Conservation (phyloP, 2,113 vertebrate species). For the Halichoeres trimaculatus region DNA sequence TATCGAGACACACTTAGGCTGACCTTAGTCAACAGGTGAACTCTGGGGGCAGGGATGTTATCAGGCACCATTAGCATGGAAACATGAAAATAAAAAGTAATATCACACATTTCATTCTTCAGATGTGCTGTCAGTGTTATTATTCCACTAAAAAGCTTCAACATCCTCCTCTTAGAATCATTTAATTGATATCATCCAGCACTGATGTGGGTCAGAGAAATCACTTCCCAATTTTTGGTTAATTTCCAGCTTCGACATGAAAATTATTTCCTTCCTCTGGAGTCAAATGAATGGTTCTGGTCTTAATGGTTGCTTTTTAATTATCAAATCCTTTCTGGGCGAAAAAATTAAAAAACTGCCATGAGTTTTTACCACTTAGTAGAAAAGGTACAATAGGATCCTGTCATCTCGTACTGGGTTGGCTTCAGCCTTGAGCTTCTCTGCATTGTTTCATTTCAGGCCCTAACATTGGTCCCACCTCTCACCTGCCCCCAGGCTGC, state of each 20-base stretch:
- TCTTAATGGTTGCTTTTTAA: background rate
- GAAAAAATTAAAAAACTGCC: background rate
- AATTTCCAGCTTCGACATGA: background rate
- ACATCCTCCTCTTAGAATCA: no score
- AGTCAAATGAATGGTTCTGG: background rate
- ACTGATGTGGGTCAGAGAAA: no score
- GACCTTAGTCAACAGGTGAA: conserved; percentile 2
- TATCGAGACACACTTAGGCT: background rate
- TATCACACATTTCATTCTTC: no score
- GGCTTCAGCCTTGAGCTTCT: no score
- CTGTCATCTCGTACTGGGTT: no score
- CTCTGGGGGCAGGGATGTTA: no score
- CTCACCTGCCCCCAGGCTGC: background rate
- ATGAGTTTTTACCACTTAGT: background rate
- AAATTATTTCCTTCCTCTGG: background rate
- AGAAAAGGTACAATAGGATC: background rate
- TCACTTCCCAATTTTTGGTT: no score
- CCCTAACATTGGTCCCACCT: background rate
- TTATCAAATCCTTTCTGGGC: background rate
- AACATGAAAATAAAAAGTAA: no score
- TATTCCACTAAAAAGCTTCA: no score
- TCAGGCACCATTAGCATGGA: no score
- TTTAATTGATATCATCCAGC: no score
- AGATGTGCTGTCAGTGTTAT: no score
- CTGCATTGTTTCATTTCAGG: background rate